phyloP scores from a whole-genome alignment of 2,113 vertebrate genomes.

The Daboia siamensis region DNA sequence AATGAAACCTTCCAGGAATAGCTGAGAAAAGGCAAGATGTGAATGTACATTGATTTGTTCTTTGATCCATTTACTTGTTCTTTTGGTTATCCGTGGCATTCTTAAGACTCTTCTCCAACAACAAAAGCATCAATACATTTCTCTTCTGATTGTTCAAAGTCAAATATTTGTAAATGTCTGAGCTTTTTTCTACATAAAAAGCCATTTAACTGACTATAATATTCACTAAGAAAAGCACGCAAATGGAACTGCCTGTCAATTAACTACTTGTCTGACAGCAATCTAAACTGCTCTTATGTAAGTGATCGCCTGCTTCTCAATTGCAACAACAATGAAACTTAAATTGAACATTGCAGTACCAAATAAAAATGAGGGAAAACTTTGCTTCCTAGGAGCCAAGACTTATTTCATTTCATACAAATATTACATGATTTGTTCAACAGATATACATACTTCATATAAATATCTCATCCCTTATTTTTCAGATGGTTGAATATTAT shows the following conservation, averaged over 20 bases:
- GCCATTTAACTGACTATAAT: neutral
- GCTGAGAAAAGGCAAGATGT: neutral
- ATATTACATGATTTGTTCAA: neutral
- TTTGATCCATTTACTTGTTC: neutral
- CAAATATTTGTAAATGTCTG: neutral
- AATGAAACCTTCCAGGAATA: neutral
- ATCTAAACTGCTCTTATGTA: neutral
- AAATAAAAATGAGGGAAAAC: neutral
- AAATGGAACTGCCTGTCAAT: neutral
- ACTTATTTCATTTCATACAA: neutral
- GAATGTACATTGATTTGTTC: neutral
- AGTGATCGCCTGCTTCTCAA: neutral
- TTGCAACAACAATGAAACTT: neutral
- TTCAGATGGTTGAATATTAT: neutral
- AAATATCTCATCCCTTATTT: neutral
- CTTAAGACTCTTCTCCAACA: neutral
- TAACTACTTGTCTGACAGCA: neutral
- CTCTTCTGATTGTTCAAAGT: neutral
- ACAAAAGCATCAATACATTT: neutral
- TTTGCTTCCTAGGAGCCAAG: neutral
- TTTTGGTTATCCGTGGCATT: neutral
- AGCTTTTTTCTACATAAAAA: neutral
- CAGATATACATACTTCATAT: neutral
- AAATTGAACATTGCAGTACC: neutral
- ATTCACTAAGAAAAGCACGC: neutral